phyloP scores from a whole-genome alignment of 2,888 invertebrate species.

The Stomorhina lunata region DNA sequence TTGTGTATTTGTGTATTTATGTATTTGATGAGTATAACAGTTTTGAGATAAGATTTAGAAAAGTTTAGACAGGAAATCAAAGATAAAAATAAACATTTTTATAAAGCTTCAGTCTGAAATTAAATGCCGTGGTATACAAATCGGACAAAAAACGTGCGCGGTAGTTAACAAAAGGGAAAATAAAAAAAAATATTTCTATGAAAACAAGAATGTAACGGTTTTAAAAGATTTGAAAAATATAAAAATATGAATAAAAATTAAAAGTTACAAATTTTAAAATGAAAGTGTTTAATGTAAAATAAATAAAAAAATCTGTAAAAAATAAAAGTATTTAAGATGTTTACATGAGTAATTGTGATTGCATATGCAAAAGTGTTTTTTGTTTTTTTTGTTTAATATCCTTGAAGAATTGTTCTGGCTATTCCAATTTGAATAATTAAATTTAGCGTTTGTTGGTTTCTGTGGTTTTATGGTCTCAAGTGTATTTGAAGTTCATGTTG shows the following conservation, averaged over 20 bases:
- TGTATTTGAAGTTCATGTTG: neutral
- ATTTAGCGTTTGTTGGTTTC: neutral
- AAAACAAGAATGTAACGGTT: conserved; percentile 51
- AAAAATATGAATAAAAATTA: neutral
- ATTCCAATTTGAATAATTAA: neutral
- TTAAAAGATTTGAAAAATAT: neutral
- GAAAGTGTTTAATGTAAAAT: neutral
- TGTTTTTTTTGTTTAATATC: neutral
- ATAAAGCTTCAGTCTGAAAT: conserved; percentile 49
- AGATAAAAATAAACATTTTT: neutral
- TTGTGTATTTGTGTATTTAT: neutral
- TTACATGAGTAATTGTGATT: neutral
- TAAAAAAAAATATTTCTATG: neutral
- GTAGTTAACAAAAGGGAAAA: neutral
- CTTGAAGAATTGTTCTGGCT: neutral
- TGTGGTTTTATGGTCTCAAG: neutral
- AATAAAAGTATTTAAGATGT: neutral
- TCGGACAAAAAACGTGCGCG: neutral
- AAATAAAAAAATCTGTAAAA: neutral
- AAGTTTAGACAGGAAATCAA: conserved; percentile 9
- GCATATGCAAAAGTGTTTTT: no score
- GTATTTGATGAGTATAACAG: conserved; percentile 26
- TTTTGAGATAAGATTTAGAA: neutral
- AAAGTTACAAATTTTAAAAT: neutral
- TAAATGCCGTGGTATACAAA: conserved; percentile 52